Evolutionary conservation across 2,888 invertebrate genomes (phyloP), one percentile per base, ranked within the genome.

Genomic region (Drosophila flavopinicola): DNA sequence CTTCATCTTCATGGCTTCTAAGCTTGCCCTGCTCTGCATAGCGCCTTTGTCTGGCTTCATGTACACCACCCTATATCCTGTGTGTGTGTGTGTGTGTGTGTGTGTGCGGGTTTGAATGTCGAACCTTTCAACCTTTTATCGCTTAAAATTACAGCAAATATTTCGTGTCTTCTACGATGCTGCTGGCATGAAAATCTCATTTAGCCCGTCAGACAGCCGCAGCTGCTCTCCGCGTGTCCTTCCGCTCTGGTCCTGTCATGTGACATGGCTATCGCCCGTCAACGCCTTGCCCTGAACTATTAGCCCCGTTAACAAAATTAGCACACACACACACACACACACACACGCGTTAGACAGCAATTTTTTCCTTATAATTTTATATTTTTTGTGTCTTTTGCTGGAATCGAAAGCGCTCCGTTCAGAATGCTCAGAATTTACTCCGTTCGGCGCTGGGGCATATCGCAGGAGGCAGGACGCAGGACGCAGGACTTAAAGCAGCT

Each of bases 81-180:
- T 49, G 6, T 17, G n/a, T 33, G 25, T 51, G 17, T 47, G 15
- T 37, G 10, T 45, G 30, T 37, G 29, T 45, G 49, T 49, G 7
- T 53, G 32, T 48, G 53, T 47, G 23, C 23, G 39, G 24, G 48
- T 27, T 30, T 42, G 54, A 56, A 66, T 66, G 67, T 69, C 60
- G 59, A 74, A 69, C 63, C 82, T 58, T 77, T 80, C 63, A 85
- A 69, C 72, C 79, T 83, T 83, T 85, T 79, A 79, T 65, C 69
- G 73, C 77, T 83, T 66, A 59, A 78, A 79, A 79, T 83, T 83
- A 66, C 27, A 56, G 85, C 66, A 85, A 75, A 71, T 63, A 79
- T 83, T 66, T 66, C 58, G 58, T 42, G 59, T 64, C 65, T 53
- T 42, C 39, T 48, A 48, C 41, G 37, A 29, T 27, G 57, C 47